Evolutionary conservation across 2,888 invertebrate species (phyloP), one percentile per base, ranked within the genome.

Genomic region (Shargacucullia verbasci): DNA sequence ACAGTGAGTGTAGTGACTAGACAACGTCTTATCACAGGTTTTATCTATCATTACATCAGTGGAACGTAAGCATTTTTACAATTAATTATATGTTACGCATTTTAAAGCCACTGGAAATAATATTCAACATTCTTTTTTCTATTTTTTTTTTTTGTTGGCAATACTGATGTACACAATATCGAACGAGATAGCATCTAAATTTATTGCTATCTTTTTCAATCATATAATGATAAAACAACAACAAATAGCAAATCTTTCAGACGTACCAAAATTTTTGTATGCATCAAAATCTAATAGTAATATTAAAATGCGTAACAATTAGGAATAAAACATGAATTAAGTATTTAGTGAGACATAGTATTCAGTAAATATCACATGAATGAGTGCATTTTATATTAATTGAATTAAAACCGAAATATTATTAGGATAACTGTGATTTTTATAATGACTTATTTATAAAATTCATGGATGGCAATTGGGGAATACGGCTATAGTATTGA

Each of bases 361-460:
- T 79, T 80, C 62, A 77, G 79, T 87, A 85, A 88, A 88, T 91
- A 91, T 90, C 91, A 91, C 90, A 91, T 89, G 89, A 86, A 89
- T 90, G 89, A 89, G 90, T 90, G 91, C 89, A 84, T 84, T 80
- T 83, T 78, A 76, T 79, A 79, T 64, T 84, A 84, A 78, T 81
- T 76, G 81, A 80, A 78, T 79, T 79, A 69, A 64, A 78, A 57
- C 33, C n/a, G 54, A 64, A 64, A 64, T 54, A 20, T 31, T 61
- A 49, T 49, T 46, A 70, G 59, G 33, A 73, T 50, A 70, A 44
- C 57, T 58, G 53, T 47, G 44, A 47, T 34, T 12, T 34, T 34
- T 12, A 13, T 4, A 3, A 13, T 13, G 10, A n/a, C n/a, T n/a
- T n/a, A n/a, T 13, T 34, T 34, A 12, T 12, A n/a, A 7, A 7